phyloP scores from a whole-genome alignment of 1,140 invertebrate species.

The Hycleus phaleratus region DNA sequence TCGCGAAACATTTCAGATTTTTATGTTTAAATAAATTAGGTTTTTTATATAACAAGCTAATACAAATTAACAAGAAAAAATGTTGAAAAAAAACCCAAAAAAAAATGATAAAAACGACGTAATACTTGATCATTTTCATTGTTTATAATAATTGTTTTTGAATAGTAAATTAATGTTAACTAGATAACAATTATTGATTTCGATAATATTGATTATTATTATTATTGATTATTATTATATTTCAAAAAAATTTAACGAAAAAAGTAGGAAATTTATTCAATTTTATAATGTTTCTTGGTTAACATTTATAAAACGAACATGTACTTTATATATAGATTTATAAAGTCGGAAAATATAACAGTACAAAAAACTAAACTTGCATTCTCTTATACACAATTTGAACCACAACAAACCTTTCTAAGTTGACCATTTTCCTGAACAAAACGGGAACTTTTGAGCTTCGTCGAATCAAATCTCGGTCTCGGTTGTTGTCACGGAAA shows the following conservation, averaged over 20 bases:
- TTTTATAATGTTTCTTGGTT: constrained; percentile 22
- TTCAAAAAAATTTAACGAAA: constrained; percentile 11
- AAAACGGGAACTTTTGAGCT: too few relatives aligned
- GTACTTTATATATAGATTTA: constrained; percentile 24
- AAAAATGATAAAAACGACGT: not conserved
- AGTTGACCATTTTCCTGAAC: too few relatives aligned
- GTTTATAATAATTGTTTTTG: constrained; percentile 10
- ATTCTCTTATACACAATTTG: too few relatives aligned
- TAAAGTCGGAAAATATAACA: constrained; percentile 18
- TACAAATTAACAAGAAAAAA: not conserved
- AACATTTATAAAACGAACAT: constrained; percentile 23
- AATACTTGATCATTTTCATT: not conserved
- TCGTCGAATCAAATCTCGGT: too few relatives aligned
- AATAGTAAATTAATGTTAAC: constrained; percentile 17
- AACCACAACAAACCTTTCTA: too few relatives aligned
- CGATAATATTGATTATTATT: constrained; percentile 8
- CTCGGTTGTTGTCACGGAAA: too few relatives aligned
- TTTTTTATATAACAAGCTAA: not conserved
- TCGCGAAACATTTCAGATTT: too few relatives aligned
- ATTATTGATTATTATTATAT: constrained; percentile 10
- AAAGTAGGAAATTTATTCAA: constrained; percentile 20
- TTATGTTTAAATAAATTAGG: not conserved
- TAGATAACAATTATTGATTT: constrained; percentile 14
- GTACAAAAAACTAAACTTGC: constrained; percentile 13
- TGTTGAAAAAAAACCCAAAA: not conserved